Evolutionary conservation across 2,797 vertebrate genomes (phyloP).

Genomic region (Denticeps clupeoides): DNA sequence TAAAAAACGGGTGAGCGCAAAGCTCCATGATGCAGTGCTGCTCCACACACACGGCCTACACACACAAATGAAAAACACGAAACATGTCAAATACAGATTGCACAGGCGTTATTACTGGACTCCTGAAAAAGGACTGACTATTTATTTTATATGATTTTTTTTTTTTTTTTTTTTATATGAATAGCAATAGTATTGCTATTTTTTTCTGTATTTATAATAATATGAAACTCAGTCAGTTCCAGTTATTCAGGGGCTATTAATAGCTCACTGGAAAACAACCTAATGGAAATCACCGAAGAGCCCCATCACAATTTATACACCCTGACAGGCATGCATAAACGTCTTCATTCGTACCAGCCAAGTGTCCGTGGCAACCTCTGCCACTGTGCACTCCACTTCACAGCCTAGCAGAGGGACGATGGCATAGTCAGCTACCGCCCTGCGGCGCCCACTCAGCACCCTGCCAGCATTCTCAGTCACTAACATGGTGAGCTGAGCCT

Average conservation of each 20-base stretch:
- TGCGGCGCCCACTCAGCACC: constrained; percentile 55
- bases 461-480: constrained; percentile 77
- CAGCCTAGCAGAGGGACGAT: constrained; percentile 86
- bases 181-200: no score
- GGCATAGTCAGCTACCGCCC: constrained; percentile 78
- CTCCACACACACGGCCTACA: constrained; percentile 77
- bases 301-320: no score
- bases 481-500: constrained; percentile 62
- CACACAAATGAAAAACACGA: not conserved
- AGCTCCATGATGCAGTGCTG: constrained; percentile 69
- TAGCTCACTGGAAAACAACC: no score
- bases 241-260: no score
- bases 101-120: no score
- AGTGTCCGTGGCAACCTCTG: constrained; percentile 87
- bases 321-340: no score
- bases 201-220: no score
- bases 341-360: constrained; percentile 82
- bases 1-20: constrained; percentile 76
- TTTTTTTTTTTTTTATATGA: no score
- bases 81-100: not conserved
- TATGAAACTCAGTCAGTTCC: no score
- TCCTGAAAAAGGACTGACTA: no score
- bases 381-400: constrained; percentile 75
- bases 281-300: no score
- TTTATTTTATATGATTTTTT: no score